Evolutionary conservation across 2,797 vertebrate species (phyloP), one percentile per base, ranked within the genome.

Genomic region (Oreonectes daqikongensis): DNA sequence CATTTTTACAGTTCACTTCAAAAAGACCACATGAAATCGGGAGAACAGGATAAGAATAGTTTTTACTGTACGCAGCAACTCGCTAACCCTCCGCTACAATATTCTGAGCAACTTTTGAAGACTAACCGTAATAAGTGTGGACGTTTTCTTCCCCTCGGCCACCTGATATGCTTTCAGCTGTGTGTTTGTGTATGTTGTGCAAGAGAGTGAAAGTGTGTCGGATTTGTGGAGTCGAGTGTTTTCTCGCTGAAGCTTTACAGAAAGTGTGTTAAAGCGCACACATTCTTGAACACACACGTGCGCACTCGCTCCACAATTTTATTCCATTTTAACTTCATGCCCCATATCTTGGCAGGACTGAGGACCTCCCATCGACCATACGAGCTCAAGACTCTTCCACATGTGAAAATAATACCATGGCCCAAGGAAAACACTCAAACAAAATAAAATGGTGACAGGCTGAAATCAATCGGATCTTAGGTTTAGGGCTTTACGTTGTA

Each of bases 341-440:
- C 89, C 87, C 88, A 88, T 93, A 86, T 87, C 88, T 93, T 92
- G 89, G 87, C 92, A 92, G 88, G 78, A 81, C 70, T 71, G 79
- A 69, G 76, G 85, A 90, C 87, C 89, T 88, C 78, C 88, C 86
- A 87, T 85, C 79, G 81, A 90, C 87, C 89, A 87, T 87, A 85
- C 84, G 55, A 84, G 82, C 53, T 72, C 70, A 73, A 57, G 82
- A 74, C 89, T 81, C 84, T 88, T 90, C 88, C 88, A 88, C 87
- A 88, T 92, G 90, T 91, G 84, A 89, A 93, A 93, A 93, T 90
- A 93, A 79, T 78, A 88, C 44, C 32, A 69, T 83, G 32, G 85
- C 88, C 91, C 90, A 93, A 93, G 88, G 87, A 91, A 92, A 94
- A 94, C 83, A 90, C 80, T 91, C 80, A 12, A 84, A 87, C 82